phyloP scores from a whole-genome alignment of 2,888 invertebrate species.

The Microctonus hyperodae region DNA sequence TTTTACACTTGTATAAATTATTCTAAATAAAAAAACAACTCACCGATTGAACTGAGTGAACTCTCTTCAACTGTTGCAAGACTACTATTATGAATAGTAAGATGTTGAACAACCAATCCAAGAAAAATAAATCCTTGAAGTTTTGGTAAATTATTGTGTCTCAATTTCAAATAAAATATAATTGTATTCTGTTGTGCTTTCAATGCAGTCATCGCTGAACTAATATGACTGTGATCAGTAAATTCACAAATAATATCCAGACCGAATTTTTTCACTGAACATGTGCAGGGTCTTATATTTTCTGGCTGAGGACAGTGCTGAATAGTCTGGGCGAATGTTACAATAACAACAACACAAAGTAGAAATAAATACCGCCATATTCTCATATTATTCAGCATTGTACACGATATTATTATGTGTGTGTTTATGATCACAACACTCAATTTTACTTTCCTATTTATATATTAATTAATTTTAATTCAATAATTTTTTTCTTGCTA shows the following conservation, averaged over 20 bases:
- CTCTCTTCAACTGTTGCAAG: slow-evolving; percentile 87
- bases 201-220: slow-evolving; percentile 80
- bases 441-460: too few species aligned
- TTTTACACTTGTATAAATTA: too few species aligned
- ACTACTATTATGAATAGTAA: slow-evolving; percentile 89
- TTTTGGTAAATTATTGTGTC: slow-evolving; percentile 85
- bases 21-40: slow-evolving; percentile 46
- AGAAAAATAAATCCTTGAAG: slow-evolving; percentile 87
- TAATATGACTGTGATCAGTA: slow-evolving; percentile 81
- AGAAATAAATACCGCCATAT: slow-evolving; percentile 40
- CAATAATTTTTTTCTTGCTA: slow-evolving; percentile 31
- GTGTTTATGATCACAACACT: background rate
- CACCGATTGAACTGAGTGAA: slow-evolving; percentile 86
- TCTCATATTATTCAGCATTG: slow-evolving; percentile 29
- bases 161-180: slow-evolving; percentile 86
- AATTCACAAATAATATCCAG: slow-evolving; percentile 89
- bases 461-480: slow-evolving; percentile 8
- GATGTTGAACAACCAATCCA: slow-evolving; percentile 85
- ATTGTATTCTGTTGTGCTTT: slow-evolving; percentile 80
- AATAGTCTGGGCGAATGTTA: slow-evolving; percentile 57
- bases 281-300: slow-evolving; percentile 82
- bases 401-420: slow-evolving; percentile 5
- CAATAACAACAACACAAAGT: slow-evolving; percentile 35
- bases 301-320: slow-evolving; percentile 79
- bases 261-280: slow-evolving; percentile 87